Base-by-base conservation (phyloP, 1,140 invertebrate species). In the Drosophila nannoptera region DNA sequence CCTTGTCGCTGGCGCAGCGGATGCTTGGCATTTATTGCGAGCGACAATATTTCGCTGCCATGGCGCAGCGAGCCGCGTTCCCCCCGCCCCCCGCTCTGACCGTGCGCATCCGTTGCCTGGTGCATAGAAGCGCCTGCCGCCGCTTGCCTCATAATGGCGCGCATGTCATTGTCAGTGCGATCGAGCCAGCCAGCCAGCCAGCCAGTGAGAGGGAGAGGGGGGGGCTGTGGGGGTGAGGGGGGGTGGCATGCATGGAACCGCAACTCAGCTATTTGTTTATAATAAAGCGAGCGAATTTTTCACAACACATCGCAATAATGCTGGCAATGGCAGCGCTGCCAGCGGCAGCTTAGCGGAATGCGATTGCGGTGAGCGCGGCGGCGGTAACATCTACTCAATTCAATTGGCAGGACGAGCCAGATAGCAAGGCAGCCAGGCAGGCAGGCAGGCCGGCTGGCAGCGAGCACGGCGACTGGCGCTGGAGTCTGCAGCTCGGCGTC, bases 21-120 rank as follows among this genome's bases (percentile, higher is more conserved):
- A 84, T 76, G 80, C 76, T 84, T 84, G 80, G 75, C 80, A 84
- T 84, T 84, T 84, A 84, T 84, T 84, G 76, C 80, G 77, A 75
- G 80, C 80, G 80, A 80, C 80, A 84, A 84, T 84, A 83, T 84
- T 84, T 84, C 77, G 80, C 80, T 78, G 67, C 38, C 11, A 40
- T 59, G 54, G 52, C 59, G 59, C 60, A 31, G 60, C 40, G 32
- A 29, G 48, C 58, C 9, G 40, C 58, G 43, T 55, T 52, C 50
- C 69, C 52, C 22, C 22, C 22, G 22, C 22, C 22, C 22, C 22
- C 22, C 31, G 46, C 50, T 36, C 60, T 70, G 68, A 7, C 29
- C 22, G 43, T 64, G 53, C 40, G 48, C 62, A 66, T 70, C 62
- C 62, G 69, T 67, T 71, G 55, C 48, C 42, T 36, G 53, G 7